Percentiles rank a stretch among this genome's conserved stretches.
phyloP scores from a whole-genome alignment of 64 coral and sea anemone species.

The Pachyseris speciosa region DNA sequence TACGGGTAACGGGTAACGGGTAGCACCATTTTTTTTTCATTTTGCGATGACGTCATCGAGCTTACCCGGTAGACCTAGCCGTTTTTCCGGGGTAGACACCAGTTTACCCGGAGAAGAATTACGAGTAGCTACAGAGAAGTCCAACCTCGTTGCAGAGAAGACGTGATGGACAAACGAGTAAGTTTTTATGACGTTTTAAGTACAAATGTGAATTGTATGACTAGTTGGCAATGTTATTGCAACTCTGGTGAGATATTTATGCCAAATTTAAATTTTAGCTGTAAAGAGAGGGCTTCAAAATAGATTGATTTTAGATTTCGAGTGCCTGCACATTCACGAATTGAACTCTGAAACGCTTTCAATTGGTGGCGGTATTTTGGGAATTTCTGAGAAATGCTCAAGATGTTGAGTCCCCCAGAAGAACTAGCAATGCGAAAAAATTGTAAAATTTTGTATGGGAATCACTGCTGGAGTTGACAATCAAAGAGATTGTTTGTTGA shows the following conservation, averaged over 20 bases:
- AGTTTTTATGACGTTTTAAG: not conserved
- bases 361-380: not conserved
- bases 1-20: constrained; percentile 33
- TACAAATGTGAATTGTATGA: constrained; percentile 46
- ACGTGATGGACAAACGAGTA: constrained; percentile 1
- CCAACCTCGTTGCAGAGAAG: too few species aligned
- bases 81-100: constrained; percentile 58
- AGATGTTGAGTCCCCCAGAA: not conserved
- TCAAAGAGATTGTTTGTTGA: not conserved
- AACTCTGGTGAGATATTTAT: constrained; percentile 66
- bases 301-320: constrained; percentile 52
- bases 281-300: constrained; percentile 60
- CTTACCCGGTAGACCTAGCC: constrained; percentile 42
- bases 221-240: constrained; percentile 58
- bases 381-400: not conserved
- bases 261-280: constrained; percentile 61
- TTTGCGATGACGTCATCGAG: constrained; percentile 50
- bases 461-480: too few species aligned
- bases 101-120: not conserved
- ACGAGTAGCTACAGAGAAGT: not conserved
- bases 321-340: not conserved
- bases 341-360: too few species aligned
- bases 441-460: not conserved
- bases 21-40: constrained; percentile 36
- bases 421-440: too few species aligned